phyloP scores from a whole-genome alignment of 2,888 invertebrate genomes.

The Pecten maximus region DNA sequence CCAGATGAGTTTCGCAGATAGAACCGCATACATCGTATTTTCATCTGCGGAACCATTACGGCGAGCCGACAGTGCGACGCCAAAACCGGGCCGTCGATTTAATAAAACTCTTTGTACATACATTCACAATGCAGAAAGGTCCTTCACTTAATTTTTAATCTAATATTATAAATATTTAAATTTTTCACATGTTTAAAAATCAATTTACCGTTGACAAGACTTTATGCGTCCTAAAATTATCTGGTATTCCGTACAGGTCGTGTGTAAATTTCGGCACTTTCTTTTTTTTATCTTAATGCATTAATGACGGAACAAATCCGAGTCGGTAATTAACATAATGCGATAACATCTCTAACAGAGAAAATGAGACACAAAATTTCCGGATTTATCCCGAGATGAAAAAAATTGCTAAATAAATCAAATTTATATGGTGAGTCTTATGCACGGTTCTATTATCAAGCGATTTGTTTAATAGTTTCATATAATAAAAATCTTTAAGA shows the following conservation, averaged over 20 bases:
- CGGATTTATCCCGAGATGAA: background rate
- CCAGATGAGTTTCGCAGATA: conserved; percentile 55
- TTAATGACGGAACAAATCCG: background rate
- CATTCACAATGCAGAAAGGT: background rate
- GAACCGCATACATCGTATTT: conserved; percentile 50
- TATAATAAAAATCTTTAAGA: background rate
- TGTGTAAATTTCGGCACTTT: background rate
- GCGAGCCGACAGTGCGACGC: conserved; percentile 50
- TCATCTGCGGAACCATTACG: conserved; percentile 54
- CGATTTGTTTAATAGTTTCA: background rate
- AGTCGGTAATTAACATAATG: background rate
- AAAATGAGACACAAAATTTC: conserved; percentile 26
- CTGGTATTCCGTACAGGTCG: background rate
- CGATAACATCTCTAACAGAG: background rate
- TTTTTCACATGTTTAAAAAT: background rate
- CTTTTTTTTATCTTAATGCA: background rate
- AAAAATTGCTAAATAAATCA: conserved; percentile 6
- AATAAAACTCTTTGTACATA: conserved; percentile 43
- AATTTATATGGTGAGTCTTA: background rate
- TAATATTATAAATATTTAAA: background rate
- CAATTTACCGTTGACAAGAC: background rate
- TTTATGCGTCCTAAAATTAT: background rate
- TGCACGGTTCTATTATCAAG: background rate
- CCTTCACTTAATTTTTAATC: conserved; percentile 24
- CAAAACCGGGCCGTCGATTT: conserved; percentile 44